Evolutionary conservation across 2,797 vertebrate species (phyloP).

Genomic region (Ceyx erithaca): DNA sequence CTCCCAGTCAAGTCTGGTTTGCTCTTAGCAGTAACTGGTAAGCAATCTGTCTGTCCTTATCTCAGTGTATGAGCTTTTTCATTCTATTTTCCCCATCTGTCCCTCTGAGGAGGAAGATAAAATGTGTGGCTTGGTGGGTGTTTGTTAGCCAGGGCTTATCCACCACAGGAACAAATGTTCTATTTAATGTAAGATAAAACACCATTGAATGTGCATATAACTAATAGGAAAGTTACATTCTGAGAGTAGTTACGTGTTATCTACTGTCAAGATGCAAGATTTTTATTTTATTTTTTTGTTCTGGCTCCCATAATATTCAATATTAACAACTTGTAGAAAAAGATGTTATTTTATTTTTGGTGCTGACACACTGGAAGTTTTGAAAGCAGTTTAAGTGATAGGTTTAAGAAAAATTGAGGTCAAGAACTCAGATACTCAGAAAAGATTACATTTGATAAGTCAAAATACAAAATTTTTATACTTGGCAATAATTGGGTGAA

Average conservation of each 20-base stretch:
- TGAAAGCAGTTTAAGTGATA: neutral
- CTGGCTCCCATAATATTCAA: neutral
- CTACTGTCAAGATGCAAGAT: neutral
- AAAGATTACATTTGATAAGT: neutral
- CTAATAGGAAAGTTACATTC: neutral
- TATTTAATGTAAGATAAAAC: neutral
- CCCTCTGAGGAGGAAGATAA: neutral
- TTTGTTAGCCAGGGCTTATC: neutral
- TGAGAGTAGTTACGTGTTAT: neutral
- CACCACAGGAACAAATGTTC: neutral
- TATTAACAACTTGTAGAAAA: neutral
- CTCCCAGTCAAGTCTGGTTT: neutral
- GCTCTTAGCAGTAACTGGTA: neutral
- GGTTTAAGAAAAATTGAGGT: neutral
- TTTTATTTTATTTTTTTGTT: neutral
- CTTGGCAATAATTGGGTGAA: neutral
- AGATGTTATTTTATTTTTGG: neutral
- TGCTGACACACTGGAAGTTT: neutral
- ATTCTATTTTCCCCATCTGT: neutral
- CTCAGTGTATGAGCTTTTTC: neutral
- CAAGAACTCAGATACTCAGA: neutral
- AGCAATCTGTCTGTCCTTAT: neutral
- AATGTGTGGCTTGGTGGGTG: accelerated
- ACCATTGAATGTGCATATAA: neutral
- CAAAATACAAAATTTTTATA: neutral